phyloP scores from a whole-genome alignment of 2,113 vertebrate genomes.

The Columba janthina region DNA sequence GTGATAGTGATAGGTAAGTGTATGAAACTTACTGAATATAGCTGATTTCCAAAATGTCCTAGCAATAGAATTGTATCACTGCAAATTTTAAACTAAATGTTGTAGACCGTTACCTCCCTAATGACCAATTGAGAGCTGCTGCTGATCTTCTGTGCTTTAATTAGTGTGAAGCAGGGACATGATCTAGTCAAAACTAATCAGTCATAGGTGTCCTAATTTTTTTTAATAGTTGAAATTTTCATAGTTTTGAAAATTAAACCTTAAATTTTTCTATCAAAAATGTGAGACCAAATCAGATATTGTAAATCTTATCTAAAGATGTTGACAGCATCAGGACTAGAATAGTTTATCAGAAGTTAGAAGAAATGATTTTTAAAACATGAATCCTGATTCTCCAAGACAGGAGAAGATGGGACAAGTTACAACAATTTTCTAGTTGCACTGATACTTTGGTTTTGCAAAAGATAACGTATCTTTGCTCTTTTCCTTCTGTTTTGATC shows the following conservation, averaged over 20 bases:
- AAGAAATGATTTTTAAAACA: not conserved
- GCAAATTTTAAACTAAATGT: not conserved
- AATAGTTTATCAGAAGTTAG: not conserved
- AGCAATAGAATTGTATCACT: not conserved
- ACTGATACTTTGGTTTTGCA: not conserved
- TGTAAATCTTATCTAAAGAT: not conserved
- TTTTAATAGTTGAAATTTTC: not conserved
- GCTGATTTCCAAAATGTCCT: not conserved
- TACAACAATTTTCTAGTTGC: not conserved
- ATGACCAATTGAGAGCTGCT: not conserved
- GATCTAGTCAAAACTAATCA: not conserved
- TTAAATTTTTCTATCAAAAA: not conserved
- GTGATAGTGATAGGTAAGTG: not conserved
- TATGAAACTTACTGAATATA: not conserved
- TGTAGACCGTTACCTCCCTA: not conserved
- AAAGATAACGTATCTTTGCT: not conserved
- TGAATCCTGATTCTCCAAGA: not conserved
- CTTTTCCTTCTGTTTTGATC: not conserved
- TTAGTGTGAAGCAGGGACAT: not conserved
- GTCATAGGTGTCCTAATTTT: not conserved
- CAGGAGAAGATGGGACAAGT: not conserved
- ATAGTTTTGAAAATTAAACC: not conserved
- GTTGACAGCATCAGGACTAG: not conserved
- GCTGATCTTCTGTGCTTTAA: not conserved
- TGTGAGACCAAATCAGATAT: not conserved